Evolutionary conservation across 35 echinoderm and acorn worm genomes (phyloP).

Genomic region (Amphiura filiformis): DNA sequence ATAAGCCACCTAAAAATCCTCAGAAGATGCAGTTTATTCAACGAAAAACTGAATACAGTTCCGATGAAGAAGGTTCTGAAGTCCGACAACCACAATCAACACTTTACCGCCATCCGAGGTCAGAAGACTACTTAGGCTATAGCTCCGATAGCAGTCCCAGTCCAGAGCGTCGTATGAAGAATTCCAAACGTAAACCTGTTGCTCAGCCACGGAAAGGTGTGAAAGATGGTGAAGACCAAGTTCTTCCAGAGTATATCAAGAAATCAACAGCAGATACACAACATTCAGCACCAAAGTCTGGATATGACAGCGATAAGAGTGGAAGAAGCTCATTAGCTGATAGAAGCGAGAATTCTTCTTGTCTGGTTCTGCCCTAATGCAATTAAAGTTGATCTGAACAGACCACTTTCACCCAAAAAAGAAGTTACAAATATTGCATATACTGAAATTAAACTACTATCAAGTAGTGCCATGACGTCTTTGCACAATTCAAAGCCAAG

Average conservation of each 20-base stretch:
- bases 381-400: not conserved
- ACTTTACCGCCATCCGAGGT: constrained; percentile 49
- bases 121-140: constrained; percentile 70
- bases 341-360: constrained; percentile 3
- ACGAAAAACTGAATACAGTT: constrained; percentile 22
- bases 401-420: not conserved
- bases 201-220: not conserved
- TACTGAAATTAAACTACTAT: not conserved
- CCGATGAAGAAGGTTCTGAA: constrained; percentile 46
- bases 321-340: not conserved
- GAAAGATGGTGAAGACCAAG: not conserved
- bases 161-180: constrained; percentile 30
- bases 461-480: not conserved
- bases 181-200: constrained; percentile 14
- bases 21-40: not conserved
- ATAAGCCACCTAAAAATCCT: not conserved
- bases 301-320: not conserved
- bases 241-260: constrained; percentile 26
- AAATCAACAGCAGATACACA: not conserved
- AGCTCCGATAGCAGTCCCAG: constrained; percentile 82
- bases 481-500: not conserved
- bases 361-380: not conserved
- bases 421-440: not conserved
- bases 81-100: not conserved
- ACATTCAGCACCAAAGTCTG: not conserved